These are phyloP conservation scores for Paedocypris micromegethes DNA, from an alignment of 2,797 vertebrate genomes.

Conservation along the genomic window DNA sequence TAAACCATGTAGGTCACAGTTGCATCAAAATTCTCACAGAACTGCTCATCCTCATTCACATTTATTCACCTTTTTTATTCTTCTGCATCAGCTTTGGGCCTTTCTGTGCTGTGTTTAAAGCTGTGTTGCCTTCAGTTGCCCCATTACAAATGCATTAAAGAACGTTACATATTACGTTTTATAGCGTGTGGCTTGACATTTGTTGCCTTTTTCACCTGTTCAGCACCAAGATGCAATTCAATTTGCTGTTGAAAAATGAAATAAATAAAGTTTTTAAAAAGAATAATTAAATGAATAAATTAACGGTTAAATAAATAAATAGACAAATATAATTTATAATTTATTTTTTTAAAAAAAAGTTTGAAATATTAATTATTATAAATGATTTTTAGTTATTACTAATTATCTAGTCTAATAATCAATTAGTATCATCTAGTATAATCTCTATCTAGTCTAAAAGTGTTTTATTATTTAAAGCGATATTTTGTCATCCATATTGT, in stretches of 20 bases:
- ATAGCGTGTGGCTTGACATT: no score
- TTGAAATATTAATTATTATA: conserved; percentile 4
- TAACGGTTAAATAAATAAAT: neutral
- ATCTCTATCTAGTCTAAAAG: neutral
- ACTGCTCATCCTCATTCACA: conserved; percentile 3
- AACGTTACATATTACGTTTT: neutral
- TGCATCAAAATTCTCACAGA: conserved; percentile 14
- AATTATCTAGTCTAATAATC: no score
- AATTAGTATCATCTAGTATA: no score
- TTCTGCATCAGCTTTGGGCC: conserved; percentile 14
- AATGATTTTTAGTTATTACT: neutral
- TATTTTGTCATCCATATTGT: conserved; percentile 6
- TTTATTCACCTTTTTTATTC: conserved; percentile 4
- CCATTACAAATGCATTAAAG: neutral
- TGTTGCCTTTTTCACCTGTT: no score
- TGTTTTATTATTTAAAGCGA: conserved; percentile 19
- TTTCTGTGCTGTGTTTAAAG: conserved; percentile 8
- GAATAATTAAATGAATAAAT: no score
- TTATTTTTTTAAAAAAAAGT: neutral
- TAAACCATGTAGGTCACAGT: conserved; percentile 46
- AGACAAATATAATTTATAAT: neutral
- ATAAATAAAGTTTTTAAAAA: no score
- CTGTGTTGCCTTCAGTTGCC: conserved; percentile 2
- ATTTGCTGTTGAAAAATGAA: no score
- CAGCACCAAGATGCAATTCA: no score